Base-by-base conservation (phyloP, 1,140 invertebrate genomes). In the Helicoverpa armigera region DNA sequence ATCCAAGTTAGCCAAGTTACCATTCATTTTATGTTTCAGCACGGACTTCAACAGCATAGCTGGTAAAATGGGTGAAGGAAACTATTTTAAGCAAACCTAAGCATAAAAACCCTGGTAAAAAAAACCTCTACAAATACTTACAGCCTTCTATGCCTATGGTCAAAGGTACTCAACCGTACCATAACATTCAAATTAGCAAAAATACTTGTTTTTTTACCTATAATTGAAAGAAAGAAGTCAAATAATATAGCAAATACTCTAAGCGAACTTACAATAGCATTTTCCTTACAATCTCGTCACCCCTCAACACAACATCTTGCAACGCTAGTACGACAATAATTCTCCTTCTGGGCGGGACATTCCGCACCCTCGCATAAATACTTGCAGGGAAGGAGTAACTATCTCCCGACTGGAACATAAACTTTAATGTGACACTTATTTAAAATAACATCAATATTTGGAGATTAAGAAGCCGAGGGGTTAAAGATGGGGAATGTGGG, bases 371-470 rank as follows among this genome's bases (percentile, higher is more conserved):
- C 16, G 7, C 53, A 53, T 70, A 70, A 51, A 70, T 53, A 61
- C 16, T 50, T 75, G 56, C 43, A 75, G 73, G 73, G 73, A 43
- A 56, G 51, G 7, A 18, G 35, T 9, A 67, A 56, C 13, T 81
- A 81, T 81, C 79, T 81, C 43, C 29, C 48, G 29, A n/a, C 48
- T 76, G 70, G 31, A 54, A 31, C 79, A 81, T 81, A 76, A 81
- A 81, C 23, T 76, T 81, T 76, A 81, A 81, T 81, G 72, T 69
- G 73, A 75, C 79, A 65, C 31, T 81, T 67, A 81, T 74, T 81
- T 58, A 81, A 65, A 75, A 53, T 61, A 14, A 65, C 58, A 80
- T 80, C 65, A 80, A 74, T 81, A 69, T 51, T 61, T 31, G 10
- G 35, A 53, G n/a, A 51, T 31, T 43, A 43, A 43, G 35, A 1